Percentiles rank a stretch among this genome's conserved stretches.
Conservation (phyloP, 2,113 vertebrate genomes). For the Psilopsiagon aurifrons region DNA sequence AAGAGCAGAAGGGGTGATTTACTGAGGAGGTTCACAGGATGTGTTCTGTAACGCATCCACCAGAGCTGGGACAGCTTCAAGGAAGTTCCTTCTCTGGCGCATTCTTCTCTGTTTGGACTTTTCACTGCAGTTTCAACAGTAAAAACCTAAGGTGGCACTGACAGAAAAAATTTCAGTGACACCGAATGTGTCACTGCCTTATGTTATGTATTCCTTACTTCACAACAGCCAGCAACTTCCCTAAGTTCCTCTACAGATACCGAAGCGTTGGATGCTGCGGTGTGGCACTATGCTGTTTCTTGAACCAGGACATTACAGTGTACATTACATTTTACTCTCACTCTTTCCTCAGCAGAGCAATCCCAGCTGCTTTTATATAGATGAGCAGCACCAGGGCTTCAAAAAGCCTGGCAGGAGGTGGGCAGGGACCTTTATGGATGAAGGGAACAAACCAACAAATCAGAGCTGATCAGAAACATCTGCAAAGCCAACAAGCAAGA, state of each 20-base stretch:
- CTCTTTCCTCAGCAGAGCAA: not conserved
- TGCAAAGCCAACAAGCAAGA: not conserved
- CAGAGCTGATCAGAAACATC: not conserved
- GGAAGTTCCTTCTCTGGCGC: not conserved
- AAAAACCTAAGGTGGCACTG: not conserved
- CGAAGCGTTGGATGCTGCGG: not conserved
- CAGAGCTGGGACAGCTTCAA: not conserved
- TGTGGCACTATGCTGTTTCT: not conserved
- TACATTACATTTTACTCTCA: not conserved
- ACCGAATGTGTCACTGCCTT: not conserved
- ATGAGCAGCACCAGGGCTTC: not conserved
- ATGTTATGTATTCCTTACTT: not conserved
- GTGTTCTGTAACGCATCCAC: not conserved
- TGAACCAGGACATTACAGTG: not conserved
- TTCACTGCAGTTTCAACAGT: not conserved
- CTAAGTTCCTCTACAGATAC: not conserved
- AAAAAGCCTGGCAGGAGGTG: fast-evolving
- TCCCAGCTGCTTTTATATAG: fast-evolving
- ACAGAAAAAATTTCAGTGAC: not conserved
- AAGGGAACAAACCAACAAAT: not conserved
- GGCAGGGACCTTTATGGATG: too few relatives aligned
- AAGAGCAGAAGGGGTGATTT: not conserved
- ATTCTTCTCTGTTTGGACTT: not conserved
- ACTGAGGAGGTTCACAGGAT: not conserved
- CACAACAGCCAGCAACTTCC: not conserved